Conservation (phyloP, 2,888 invertebrate genomes). For the Yponomeuta evonymella region DNA sequence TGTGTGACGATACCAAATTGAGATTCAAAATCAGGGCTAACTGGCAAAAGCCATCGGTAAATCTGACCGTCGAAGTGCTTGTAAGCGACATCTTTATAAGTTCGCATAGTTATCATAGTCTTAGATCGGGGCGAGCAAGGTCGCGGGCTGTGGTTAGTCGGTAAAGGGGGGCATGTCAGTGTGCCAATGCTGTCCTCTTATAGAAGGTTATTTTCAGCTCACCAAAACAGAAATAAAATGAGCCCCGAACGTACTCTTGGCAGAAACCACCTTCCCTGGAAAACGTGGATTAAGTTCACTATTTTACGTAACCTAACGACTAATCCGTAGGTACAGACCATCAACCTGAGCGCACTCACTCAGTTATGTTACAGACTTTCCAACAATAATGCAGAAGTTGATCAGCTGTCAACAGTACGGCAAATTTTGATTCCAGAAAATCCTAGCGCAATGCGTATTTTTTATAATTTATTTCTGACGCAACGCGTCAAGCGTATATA, state of each 20-base stretch:
- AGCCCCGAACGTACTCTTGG: constrained; percentile 18
- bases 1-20: not conserved
- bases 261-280: constrained; percentile 15
- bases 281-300: constrained; percentile 10
- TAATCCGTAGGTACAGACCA: not conserved
- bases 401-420: no score
- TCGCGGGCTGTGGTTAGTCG: not conserved
- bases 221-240: constrained; percentile 20
- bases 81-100: not conserved
- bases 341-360: no score
- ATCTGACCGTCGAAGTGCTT: not conserved
- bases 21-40: not conserved
- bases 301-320: no score
- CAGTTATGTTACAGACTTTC: no score
- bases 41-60: not conserved
- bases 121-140: not conserved
- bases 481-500: no score
- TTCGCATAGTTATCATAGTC: not conserved
- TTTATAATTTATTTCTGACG: no score
- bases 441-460: no score
- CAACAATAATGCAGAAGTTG: no score
- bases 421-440: no score
- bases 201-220: constrained; percentile 21
- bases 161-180: constrained; percentile 12
- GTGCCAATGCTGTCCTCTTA: constrained; percentile 21